Conservation (phyloP, 2,113 vertebrate species). For the Myocastor coypus region DNA sequence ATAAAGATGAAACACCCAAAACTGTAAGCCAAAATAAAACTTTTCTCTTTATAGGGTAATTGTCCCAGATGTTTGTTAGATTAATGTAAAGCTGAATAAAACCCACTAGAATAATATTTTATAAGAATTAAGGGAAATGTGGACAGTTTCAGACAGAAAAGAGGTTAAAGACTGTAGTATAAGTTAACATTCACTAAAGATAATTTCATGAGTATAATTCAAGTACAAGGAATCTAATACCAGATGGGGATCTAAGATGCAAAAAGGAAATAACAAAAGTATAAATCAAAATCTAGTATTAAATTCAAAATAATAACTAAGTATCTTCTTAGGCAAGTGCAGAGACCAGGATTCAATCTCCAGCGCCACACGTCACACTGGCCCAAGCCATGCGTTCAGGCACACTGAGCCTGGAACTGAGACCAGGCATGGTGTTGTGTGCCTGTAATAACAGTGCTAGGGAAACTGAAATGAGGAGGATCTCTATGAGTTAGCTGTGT, state of each 20-base stretch:
- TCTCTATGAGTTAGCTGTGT: no score
- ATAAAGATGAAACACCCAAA: background rate
- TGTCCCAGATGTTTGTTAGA: background rate
- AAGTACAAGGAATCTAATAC: background rate
- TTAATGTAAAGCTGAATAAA: background rate
- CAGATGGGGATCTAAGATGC: background rate
- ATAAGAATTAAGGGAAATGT: background rate
- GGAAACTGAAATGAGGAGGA: no score
- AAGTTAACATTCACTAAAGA: background rate
- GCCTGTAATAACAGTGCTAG: no score
- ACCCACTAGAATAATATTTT: background rate
- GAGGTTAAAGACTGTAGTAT: background rate
- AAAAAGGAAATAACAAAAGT: conserved; percentile 18
- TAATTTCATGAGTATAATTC: background rate
- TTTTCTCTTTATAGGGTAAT: background rate
- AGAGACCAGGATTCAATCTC: no score
- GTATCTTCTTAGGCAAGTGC: no score
- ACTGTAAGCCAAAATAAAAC: background rate
- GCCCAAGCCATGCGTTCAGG: no score
- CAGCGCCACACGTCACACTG: no score
- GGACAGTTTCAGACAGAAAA: background rate
- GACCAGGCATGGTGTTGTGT: no score
- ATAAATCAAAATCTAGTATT: background rate
- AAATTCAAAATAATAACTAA: background rate
- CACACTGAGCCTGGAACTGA: no score